A percentile compares a stretch with the other conserved stretches of the same genome.
Evolutionary conservation across 2,797 vertebrate genomes (phyloP).

Genomic region (Scomberomorus guttatus): DNA sequence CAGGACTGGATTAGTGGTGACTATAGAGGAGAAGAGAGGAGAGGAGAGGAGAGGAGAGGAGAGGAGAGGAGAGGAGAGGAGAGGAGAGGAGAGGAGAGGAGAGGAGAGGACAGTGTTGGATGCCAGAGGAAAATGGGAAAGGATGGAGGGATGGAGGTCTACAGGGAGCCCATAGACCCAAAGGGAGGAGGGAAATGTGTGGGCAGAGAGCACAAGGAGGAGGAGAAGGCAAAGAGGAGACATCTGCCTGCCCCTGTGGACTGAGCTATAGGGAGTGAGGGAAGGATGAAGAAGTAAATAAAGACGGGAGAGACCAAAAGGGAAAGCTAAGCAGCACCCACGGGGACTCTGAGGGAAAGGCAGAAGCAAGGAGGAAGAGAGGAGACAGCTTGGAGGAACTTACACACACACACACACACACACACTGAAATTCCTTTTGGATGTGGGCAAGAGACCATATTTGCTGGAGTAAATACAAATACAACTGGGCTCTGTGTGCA

Average conservation of each 20-base stretch:
- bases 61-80: constrained; percentile 14
- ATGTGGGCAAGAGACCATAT: constrained; percentile 61
- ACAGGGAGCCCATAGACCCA: constrained; percentile 32
- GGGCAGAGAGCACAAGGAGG: constrained; percentile 20
- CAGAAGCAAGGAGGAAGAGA: constrained; percentile 34
- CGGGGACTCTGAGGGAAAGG: constrained; percentile 33
- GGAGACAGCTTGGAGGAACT: constrained; percentile 58
- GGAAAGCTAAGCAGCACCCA: constrained; percentile 48
- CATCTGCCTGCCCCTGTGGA: constrained; percentile 44
- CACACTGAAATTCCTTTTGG: constrained; percentile 25
- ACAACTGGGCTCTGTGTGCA: constrained; percentile 32
- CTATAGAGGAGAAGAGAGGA: constrained; percentile 33
- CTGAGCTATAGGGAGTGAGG: constrained; percentile 44
- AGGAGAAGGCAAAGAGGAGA: constrained; percentile 26
- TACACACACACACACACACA: constrained; percentile 19
- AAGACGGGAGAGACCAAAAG: constrained; percentile 53
- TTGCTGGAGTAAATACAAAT: constrained; percentile 63
- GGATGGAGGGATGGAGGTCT: constrained; percentile 29
- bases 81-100: constrained; percentile 38
- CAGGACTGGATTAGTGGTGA: constrained; percentile 57
- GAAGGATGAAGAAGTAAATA: constrained; percentile 60
- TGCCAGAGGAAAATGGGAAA: background rate
- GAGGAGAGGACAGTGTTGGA: background rate
- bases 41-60: constrained; percentile 5
- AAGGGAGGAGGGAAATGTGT: constrained; percentile 23